Percentiles rank a stretch among this genome's conserved stretches.
Evolutionary conservation across 1,140 invertebrate species (phyloP).

Genomic region (Eueides isabella): DNA sequence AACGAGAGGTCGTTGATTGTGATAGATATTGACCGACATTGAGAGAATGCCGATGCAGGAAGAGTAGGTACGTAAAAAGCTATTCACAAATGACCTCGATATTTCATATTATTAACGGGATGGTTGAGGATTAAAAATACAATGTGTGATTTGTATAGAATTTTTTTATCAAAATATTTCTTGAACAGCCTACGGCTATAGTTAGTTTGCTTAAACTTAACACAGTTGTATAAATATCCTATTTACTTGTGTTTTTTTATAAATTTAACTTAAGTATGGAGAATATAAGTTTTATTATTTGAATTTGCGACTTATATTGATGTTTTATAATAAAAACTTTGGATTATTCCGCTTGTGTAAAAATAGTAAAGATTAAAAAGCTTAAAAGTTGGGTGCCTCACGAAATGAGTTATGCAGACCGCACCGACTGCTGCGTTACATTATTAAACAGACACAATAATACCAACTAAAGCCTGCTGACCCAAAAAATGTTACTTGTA

Average conservation of each 20-base stretch:
- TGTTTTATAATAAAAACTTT: no score
- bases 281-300: no score
- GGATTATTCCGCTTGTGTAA: no score
- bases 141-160: slow-evolving; percentile 26
- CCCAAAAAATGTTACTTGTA: no score
- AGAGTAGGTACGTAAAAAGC: slow-evolving; percentile 39
- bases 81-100: slow-evolving; percentile 55
- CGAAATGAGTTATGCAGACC: no score
- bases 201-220: neutral
- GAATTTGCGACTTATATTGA: no score
- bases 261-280: neutral
- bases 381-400: no score
- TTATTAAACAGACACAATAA: no score
- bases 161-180: neutral
- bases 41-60: slow-evolving; percentile 50
- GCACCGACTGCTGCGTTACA: no score
- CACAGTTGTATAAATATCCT: neutral
- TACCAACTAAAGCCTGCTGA: no score
- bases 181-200: neutral
- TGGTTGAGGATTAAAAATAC: slow-evolving; percentile 41
- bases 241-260: neutral
- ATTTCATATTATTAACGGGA: slow-evolving; percentile 42
- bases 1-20: slow-evolving; percentile 59
- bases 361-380: no score
- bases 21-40: slow-evolving; percentile 52